A percentile compares a stretch with the other conserved stretches of the same genome.
These are phyloP conservation scores for Brienomyrus brachyistius DNA, from an alignment of 2,113 vertebrate species.

Conservation along the genomic window DNA sequence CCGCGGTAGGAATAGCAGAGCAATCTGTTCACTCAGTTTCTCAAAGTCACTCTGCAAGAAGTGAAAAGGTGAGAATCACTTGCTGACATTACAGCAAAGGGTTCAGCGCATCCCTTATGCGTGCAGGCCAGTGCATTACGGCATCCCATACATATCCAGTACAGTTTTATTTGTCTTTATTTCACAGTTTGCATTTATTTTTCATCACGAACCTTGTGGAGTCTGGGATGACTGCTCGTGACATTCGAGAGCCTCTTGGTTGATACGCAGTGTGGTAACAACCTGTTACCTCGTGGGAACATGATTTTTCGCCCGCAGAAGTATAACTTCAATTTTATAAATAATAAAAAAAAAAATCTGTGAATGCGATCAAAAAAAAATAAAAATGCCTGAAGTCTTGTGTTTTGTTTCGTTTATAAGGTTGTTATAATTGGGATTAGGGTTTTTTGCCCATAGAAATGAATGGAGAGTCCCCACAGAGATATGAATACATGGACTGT, in stretches of 20 bases:
- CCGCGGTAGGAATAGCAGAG: background rate
- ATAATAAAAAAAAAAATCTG: background rate
- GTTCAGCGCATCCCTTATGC: background rate
- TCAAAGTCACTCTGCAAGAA: background rate
- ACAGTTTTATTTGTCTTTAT: background rate
- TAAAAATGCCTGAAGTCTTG: background rate
- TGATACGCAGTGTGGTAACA: background rate
- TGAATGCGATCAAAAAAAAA: background rate
- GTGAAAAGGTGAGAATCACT: background rate
- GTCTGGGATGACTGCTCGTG: background rate
- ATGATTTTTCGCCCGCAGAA: background rate
- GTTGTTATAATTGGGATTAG: background rate
- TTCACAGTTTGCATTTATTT: background rate
- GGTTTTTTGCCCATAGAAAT: background rate
- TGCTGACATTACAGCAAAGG: background rate
- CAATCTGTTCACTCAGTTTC: background rate
- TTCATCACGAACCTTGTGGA: background rate
- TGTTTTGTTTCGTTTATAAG: background rate
- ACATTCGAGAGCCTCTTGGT: background rate
- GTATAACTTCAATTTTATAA: background rate
- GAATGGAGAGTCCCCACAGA: background rate
- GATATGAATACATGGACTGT: background rate
- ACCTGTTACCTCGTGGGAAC: background rate
- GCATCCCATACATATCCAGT: background rate
- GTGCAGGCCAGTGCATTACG: background rate